Evolutionary conservation across 1,140 invertebrate genomes (phyloP), one percentile per base, ranked within the genome.

Genomic region (Octopus sinensis): DNA sequence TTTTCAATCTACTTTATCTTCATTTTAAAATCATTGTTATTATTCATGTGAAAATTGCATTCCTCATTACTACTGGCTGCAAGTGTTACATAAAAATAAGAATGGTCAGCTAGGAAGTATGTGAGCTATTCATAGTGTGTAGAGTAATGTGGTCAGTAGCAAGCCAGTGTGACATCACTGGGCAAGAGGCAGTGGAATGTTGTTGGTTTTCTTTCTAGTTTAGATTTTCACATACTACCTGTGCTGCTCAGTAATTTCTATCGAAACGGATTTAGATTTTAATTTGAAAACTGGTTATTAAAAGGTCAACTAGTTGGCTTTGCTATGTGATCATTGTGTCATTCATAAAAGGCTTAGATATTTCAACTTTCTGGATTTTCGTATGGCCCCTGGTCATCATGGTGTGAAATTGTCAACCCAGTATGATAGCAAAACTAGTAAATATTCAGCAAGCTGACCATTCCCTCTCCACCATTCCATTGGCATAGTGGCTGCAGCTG

Each of bases 371-470:
- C 17, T 73, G 68, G 13, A 73, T 73, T 73, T 23, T 23, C 68
- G 30, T 73, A n/a, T 73, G 68, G 68, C 68, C 68, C 68, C 68
- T 73, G 68, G 68, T 73, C 68, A 73, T 73, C 68, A n/a, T 73
- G 30, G 68, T 23, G 68, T 73, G 68, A 73, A 73, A 73, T 73
- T 73, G 68, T 73, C 68, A 73, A 23, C 68, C 68, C 68, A 73
- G 68, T n/a, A 13, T 73, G 68, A 73, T 73, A 6, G 68, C 68
- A 73, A 73, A 73, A 13, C 68, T 23, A 43, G 30, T 73, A 73
- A 23, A n/a, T 73, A 73, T 73, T 13, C 68, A 6, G 30, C 30
- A 73, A n/a, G 30, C 68, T 23, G 7, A 73, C 68, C 68, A 73
- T 23, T 23, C 68, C 56, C 30, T 43, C 30, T 43, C 30, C 30